Base-by-base conservation (phyloP, 2,113 vertebrate species). In the Dicerorhinus sumatrensis region DNA sequence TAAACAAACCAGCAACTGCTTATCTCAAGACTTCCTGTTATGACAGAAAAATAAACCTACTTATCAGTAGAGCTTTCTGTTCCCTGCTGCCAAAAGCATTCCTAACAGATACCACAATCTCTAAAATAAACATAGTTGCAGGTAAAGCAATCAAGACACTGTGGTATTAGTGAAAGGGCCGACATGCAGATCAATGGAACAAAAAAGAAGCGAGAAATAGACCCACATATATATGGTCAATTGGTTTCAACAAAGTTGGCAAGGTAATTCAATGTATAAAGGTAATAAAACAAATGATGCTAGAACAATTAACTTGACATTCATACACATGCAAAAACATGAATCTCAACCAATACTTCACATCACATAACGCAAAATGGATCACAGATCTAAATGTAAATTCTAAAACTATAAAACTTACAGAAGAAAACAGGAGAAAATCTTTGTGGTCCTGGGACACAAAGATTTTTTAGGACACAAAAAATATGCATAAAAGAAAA, bases 121-220 rank as follows among this genome's bases (percentile, higher is more conserved):
- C 86, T 83, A 94, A 92, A 96, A 90, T 83, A 80, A 94, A 79
- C 72, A 48, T 56, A 76, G 27, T 56, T 62, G 73, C n/a, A 81
- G 27, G 36, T 80, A 76, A 75, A 75, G 21, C 33, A 82, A 89
- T 75, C 33, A 96, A 80, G 29, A 79, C 27, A 85, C 11, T 79
- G 33, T 73, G 8, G 3, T 67, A 84, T 67, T 63, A 90, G 42
- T 67, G 31, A 92, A 95, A 89, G 16, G 11, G 11, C n/a, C 87
- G 69, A 77, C 20, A 92, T 3, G 56, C 0, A 70, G 42, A 65
- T 54, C 33, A 79, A 77, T 0, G 17, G 36, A 72, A 92, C 8
- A 69, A 51, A 80, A 73, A 0, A 93, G 62, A 87, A 33, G 82
- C 16, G 42, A 96, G 51, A 95, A 96, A 94, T 0, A 93, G 46